Percentiles rank a stretch among this genome's conserved stretches.
Evolutionary conservation across 2,113 vertebrate species (phyloP).

Genomic region (Gadus chalcogrammus): DNA sequence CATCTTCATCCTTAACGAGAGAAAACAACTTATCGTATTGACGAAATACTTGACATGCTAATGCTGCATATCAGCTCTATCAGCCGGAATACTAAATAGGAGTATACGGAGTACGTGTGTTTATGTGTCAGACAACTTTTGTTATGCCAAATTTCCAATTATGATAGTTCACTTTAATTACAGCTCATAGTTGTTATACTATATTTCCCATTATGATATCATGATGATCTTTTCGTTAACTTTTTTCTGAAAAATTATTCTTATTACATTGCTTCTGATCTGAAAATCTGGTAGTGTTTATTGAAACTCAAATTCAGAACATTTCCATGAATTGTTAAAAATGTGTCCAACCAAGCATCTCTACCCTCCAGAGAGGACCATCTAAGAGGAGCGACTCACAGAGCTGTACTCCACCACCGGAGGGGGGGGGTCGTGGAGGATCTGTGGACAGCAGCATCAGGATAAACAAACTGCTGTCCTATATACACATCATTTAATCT

Average conservation of each 20-base stretch:
- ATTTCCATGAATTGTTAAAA: not conserved
- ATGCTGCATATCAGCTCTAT: not conserved
- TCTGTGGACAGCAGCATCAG: slow-evolving; percentile 44
- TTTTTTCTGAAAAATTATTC: too few relatives aligned
- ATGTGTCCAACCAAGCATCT: too few relatives aligned
- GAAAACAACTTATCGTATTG: not conserved
- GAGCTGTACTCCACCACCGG: slow-evolving; percentile 65
- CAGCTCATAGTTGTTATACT: too few relatives aligned
- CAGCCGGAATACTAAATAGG: not conserved
- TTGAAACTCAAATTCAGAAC: not conserved
- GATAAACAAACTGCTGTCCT: not conserved
- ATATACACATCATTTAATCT: too few relatives aligned
- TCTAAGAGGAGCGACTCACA: slow-evolving; percentile 46
- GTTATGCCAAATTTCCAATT: not conserved
- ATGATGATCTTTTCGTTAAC: too few relatives aligned
- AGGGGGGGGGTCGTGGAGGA: slow-evolving; percentile 72
- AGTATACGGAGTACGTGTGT: too few relatives aligned
- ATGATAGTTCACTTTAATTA: too few relatives aligned
- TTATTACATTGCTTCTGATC: too few relatives aligned
- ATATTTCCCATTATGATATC: too few relatives aligned
- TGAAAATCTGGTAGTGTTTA: too few relatives aligned
- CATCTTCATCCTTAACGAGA: slow-evolving; percentile 65
- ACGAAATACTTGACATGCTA: not conserved
- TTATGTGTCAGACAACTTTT: not conserved
- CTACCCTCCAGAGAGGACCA: not conserved